These are phyloP conservation scores for Diplodus puntazzo DNA, from an alignment of 2,797 vertebrate species.

Conservation along the genomic window DNA sequence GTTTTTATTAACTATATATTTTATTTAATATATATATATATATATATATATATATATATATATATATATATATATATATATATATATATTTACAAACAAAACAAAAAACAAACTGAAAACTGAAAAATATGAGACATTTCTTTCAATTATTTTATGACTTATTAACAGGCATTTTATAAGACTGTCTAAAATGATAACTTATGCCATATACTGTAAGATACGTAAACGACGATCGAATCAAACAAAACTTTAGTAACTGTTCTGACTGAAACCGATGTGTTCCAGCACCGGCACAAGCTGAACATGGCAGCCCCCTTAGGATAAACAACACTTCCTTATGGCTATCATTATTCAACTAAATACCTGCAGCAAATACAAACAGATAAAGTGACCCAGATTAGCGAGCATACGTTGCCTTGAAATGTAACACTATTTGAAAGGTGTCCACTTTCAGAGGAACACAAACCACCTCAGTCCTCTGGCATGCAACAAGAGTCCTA, in stretches of 20 bases:
- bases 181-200: slow-evolving; percentile 6
- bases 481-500: slow-evolving; percentile 79
- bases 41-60: no score
- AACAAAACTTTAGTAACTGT: slow-evolving; percentile 2
- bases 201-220: neutral
- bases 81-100: no score
- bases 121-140: neutral
- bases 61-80: no score
- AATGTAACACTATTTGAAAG: slow-evolving; percentile 83
- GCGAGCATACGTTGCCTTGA: slow-evolving; percentile 73
- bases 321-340: slow-evolving; percentile 39
- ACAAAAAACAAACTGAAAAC: neutral
- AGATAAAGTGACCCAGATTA: slow-evolving; percentile 83
- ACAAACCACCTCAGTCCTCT: slow-evolving; percentile 78
- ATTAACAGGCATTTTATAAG: neutral
- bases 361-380: slow-evolving; percentile 76
- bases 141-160: neutral
- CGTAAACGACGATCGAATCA: slow-evolving; percentile 4
- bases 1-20: no score
- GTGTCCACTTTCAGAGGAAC: slow-evolving; percentile 85
- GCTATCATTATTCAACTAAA: slow-evolving; percentile 66
- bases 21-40: no score
- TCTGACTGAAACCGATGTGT: neutral
- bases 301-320: slow-evolving; percentile 22
- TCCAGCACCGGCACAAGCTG: slow-evolving; percentile 19